These are phyloP conservation scores for Alauda arvensis DNA, from an alignment of 2,797 vertebrate species.

Conservation along the genomic window DNA sequence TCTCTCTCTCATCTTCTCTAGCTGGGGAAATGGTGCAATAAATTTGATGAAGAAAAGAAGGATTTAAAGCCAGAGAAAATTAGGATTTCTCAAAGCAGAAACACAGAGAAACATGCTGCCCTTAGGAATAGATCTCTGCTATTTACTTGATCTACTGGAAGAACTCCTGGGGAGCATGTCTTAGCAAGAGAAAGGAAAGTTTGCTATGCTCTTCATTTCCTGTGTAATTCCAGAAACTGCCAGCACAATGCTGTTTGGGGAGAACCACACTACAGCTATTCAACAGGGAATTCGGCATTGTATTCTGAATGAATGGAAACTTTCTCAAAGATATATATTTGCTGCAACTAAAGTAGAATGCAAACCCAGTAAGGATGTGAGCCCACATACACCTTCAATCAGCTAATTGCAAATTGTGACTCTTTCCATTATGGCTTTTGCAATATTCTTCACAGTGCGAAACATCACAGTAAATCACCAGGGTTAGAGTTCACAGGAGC, in stretches of 20 bases:
- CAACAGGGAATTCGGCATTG: constrained; percentile 46
- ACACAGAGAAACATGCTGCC: constrained; percentile 15
- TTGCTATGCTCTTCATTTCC: constrained; percentile 58
- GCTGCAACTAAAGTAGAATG: neutral
- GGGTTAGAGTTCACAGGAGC: constrained; percentile 8
- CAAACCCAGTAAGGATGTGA: neutral
- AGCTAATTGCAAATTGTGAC: neutral
- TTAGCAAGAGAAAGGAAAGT: constrained; percentile 49
- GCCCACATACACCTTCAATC: constrained; percentile 6
- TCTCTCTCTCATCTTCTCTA: neutral
- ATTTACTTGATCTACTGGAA: constrained; percentile 54
- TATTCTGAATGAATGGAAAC: constrained; percentile 52
- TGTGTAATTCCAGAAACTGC: constrained; percentile 60
- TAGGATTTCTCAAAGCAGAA: constrained; percentile 33
- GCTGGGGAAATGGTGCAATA: neutral
- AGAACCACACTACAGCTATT: constrained; percentile 45
- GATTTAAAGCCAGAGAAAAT: constrained; percentile 28
- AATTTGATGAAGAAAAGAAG: constrained; percentile 14
- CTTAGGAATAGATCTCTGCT: constrained; percentile 30
- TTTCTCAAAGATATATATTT: constrained; percentile 46
- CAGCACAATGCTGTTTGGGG: constrained; percentile 50
- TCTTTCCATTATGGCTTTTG: neutral
- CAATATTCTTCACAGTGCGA: neutral
- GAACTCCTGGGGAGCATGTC: constrained; percentile 28
- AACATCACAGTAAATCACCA: neutral